These are phyloP conservation scores for Heteromurus nitidus DNA, from an alignment of 2,888 invertebrate genomes.

Conservation along the genomic window DNA sequence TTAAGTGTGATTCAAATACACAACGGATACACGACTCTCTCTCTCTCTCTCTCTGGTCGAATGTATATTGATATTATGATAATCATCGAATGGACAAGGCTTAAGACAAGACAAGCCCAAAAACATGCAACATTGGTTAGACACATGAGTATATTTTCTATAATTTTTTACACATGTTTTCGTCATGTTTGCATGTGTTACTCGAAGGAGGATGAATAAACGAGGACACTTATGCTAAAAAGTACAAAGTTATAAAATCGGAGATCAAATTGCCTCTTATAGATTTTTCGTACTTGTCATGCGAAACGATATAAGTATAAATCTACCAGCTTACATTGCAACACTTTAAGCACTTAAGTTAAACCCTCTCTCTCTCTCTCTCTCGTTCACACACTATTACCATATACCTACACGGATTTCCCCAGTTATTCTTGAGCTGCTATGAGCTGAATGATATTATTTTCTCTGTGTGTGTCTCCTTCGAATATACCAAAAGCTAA, in stretches of 20 bases:
- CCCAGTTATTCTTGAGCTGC: slow-evolving; percentile 7
- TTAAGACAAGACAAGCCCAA: slow-evolving; percentile 58
- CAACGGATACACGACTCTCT: not conserved
- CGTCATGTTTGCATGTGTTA: slow-evolving; percentile 46
- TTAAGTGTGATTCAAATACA: slow-evolving; percentile 15
- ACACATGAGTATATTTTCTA: slow-evolving; percentile 8
- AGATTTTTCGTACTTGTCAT: too few relatives aligned
- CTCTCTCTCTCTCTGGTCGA: not conserved
- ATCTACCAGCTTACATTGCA: too few relatives aligned
- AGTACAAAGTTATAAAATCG: not conserved
- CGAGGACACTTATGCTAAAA: slow-evolving; percentile 34
- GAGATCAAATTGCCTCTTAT: too few relatives aligned
- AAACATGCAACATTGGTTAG: slow-evolving; percentile 40
- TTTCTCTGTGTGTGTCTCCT: slow-evolving; percentile 23
- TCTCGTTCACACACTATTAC: slow-evolving; percentile 1
- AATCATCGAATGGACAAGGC: too few relatives aligned
- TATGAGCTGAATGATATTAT: slow-evolving; percentile 20
- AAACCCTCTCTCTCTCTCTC: too few relatives aligned
- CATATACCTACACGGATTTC: slow-evolving; percentile 43
- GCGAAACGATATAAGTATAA: too few relatives aligned
- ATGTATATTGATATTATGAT: slow-evolving; percentile 40
- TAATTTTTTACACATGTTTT: slow-evolving; percentile 51
- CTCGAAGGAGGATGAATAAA: not conserved
- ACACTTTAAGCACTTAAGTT: too few relatives aligned
- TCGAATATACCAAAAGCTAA: slow-evolving; percentile 32